These are phyloP conservation scores for Sussaba pulchella DNA, from an alignment of 2,888 invertebrate genomes.

Conservation along the genomic window DNA sequence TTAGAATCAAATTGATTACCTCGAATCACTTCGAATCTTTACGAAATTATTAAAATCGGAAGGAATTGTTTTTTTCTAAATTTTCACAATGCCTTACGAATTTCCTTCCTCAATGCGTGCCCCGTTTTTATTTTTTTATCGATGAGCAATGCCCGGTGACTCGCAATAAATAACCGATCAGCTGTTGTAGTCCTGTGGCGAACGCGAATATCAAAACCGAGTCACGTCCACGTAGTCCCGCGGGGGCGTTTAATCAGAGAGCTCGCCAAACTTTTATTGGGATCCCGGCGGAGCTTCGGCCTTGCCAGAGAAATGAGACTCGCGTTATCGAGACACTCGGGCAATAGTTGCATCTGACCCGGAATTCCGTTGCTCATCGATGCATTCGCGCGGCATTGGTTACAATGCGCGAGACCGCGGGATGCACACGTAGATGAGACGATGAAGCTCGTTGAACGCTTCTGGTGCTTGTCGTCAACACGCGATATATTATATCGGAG, in stretches of 20 bases:
- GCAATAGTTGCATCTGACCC: slow-evolving; percentile 73
- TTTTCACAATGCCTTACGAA: too few species aligned
- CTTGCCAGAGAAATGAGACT: slow-evolving; percentile 76
- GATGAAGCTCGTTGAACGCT: not conserved
- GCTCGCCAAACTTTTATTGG: slow-evolving; percentile 78
- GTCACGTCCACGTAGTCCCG: slow-evolving; percentile 37
- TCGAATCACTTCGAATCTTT: too few species aligned
- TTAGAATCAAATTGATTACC: too few species aligned
- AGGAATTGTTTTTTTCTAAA: too few species aligned
- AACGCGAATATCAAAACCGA: slow-evolving; percentile 33
- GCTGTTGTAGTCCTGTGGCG: slow-evolving; percentile 28
- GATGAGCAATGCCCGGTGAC: too few species aligned
- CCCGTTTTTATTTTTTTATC: too few species aligned
- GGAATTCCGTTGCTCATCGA: slow-evolving; percentile 67
- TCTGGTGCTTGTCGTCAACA: not conserved
- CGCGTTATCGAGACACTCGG: slow-evolving; percentile 69
- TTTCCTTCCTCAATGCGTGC: too few species aligned
- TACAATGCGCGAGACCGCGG: not conserved
- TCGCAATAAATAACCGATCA: too few species aligned
- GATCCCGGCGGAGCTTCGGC: slow-evolving; percentile 75
- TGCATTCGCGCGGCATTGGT: slow-evolving; percentile 7
- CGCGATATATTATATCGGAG: not conserved
- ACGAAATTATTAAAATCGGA: too few species aligned
- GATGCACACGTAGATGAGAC: not conserved
- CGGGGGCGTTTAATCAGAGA: slow-evolving; percentile 62